A percentile compares a stretch with the other conserved stretches of the same genome.
Conservation (phyloP, 2,797 vertebrate genomes). For the Sebastes umbrosus region DNA sequence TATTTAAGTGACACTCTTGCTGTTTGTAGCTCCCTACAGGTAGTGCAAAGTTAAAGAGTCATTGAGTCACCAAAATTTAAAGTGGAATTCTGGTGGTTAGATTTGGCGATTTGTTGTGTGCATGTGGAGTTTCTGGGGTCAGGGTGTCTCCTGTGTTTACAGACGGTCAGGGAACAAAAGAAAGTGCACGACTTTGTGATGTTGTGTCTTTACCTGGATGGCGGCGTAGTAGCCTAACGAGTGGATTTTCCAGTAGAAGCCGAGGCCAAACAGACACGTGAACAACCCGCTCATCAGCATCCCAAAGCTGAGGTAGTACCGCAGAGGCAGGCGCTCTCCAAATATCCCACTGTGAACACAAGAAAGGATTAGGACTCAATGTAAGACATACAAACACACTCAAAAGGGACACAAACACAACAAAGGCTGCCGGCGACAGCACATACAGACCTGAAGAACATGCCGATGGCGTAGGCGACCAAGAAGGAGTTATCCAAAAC, state of each 20-base stretch:
- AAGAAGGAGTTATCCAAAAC: conserved; percentile 94
- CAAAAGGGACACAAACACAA: not conserved
- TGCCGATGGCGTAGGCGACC: conserved; percentile 94
- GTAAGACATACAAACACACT: not conserved
- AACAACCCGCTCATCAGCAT: conserved; percentile 94
- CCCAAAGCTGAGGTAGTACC: conserved; percentile 91
- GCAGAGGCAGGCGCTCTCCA: conserved; percentile 93
- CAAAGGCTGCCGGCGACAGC: fast-evolving
- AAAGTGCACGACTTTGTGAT: no score
- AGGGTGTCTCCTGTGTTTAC: not conserved
- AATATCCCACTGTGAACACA: conserved; percentile 89
- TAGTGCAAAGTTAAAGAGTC: not conserved
- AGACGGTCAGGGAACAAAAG: not conserved
- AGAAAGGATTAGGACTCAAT: not conserved
- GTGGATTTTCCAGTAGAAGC: conserved; percentile 94
- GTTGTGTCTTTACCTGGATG: conserved; percentile 86
- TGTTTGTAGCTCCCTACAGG: not conserved
- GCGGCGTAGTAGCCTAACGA: conserved; percentile 90
- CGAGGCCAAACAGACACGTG: conserved; percentile 90
- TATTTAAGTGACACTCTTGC: not conserved
- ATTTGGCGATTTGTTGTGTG: not conserved
- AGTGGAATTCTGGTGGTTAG: not conserved
- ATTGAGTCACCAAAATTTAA: not conserved
- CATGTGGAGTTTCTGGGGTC: not conserved
- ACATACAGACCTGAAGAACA: conserved; percentile 90